Evolutionary conservation across 2,797 vertebrate genomes (phyloP).

Genomic region (Varecia variegata): DNA sequence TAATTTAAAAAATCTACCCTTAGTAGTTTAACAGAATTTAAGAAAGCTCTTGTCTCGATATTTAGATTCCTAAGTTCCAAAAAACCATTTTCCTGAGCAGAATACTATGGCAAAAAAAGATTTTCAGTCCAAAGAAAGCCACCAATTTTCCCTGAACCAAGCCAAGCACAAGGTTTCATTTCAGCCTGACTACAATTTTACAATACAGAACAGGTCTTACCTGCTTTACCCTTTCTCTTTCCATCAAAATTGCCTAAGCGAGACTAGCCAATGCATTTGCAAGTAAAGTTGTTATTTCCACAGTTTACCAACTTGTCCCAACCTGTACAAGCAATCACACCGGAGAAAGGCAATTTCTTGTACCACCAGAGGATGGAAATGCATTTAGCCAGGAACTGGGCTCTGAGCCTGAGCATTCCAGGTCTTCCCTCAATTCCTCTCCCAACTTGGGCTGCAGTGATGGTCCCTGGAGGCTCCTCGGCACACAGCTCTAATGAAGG

Average conservation of each 20-base stretch:
- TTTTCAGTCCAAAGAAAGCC: neutral
- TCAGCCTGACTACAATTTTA: neutral
- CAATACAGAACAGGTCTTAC: slow-evolving; percentile 1
- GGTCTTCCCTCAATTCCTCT: neutral
- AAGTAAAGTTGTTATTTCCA: slow-evolving; percentile 25
- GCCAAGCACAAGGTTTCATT: neutral
- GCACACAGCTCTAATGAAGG: neutral
- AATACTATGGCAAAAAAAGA: neutral
- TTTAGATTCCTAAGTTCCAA: neutral
- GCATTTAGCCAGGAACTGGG: neutral
- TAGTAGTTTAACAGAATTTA: slow-evolving; percentile 23
- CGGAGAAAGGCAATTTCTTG: neutral
- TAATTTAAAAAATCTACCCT: neutral
- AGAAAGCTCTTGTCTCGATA: neutral
- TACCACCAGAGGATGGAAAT: neutral
- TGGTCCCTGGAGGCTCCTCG: neutral
- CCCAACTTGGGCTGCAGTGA: neutral
- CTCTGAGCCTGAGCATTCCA: neutral
- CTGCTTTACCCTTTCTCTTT: slow-evolving; percentile 39
- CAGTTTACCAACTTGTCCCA: slow-evolving; percentile 7
- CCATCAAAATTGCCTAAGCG: slow-evolving; percentile 40
- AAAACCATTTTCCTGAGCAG: neutral
- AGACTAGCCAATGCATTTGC: neutral
- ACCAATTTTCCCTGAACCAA: neutral
- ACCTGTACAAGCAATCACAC: neutral